Conservation (phyloP, 2,888 invertebrate species). For the Caradrina kadenii region DNA sequence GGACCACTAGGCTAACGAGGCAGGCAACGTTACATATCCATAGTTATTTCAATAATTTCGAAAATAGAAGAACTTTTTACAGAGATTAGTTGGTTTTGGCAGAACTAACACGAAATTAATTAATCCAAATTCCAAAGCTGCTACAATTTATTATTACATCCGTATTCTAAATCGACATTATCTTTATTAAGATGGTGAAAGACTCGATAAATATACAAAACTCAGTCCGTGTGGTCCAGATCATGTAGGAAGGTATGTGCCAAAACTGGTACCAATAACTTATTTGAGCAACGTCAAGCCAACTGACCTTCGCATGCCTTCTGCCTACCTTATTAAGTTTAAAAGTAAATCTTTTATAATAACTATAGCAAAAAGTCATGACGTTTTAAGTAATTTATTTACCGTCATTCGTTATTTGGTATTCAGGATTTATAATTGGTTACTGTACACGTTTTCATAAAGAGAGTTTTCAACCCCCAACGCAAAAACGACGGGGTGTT, state of each 20-base stretch:
- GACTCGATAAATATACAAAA: background rate
- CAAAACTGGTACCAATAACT: conserved; percentile 50
- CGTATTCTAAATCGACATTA: background rate
- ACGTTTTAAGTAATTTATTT: conserved; percentile 14
- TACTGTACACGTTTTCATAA: too few species aligned
- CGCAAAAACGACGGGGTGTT: too few species aligned
- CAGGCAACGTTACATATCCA: too few species aligned
- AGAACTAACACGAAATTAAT: too few species aligned
- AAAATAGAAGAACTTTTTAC: too few species aligned
- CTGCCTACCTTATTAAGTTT: conserved; percentile 4
- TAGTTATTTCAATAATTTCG: too few species aligned
- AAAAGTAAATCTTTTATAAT: conserved; percentile 11
- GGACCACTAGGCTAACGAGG: too few species aligned
- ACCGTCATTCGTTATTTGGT: conserved; percentile 6
- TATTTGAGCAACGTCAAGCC: conserved; percentile 23
- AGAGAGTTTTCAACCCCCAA: too few species aligned
- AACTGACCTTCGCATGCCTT: conserved; percentile 42
- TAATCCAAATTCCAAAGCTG: too few species aligned
- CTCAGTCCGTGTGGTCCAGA: conserved; percentile 20
- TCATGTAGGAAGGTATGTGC: conserved; percentile 33
- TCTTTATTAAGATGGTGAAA: background rate
- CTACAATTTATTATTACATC: background rate
- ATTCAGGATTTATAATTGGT: background rate
- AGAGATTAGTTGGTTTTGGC: too few species aligned
- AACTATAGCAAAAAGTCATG: conserved; percentile 2